Base-by-base conservation (phyloP, 37 sponge, comb jelly and placozoan genomes). In the Corticium candelabrum region DNA sequence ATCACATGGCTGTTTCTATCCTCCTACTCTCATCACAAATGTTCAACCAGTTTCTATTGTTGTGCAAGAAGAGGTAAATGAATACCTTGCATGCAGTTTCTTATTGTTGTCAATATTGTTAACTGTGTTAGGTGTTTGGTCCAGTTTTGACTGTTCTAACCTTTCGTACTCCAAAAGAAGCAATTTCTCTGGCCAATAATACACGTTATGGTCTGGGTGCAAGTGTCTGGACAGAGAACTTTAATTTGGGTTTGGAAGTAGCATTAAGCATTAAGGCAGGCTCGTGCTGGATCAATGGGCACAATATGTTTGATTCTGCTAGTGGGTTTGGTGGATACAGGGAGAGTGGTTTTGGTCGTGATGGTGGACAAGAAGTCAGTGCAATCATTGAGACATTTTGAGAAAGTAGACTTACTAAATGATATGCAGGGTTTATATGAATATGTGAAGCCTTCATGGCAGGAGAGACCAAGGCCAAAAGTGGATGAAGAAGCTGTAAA, bases 111-210 rank as follows among this genome's bases (percentile, higher is more conserved):
- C 4, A 4, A 27, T 15, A 34, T 4, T 74, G 21, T 35, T 41
- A 34, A 15, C 36, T 76, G 68, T 32, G 30, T 2, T 80, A 92
- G 93, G 83, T 94, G 37, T 90, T 96, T 84, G 97, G 97, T 11
- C 97, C 97, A 30, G 94, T 96, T 29, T 81, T 96, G 41, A 79
- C 84, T 4, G 94, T 96, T 37, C 78, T 93, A 31, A 85, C 91
- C 0, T 96, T 96, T 79, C 62, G 97, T 1, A 96, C 97, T 3
- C 82, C 97, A 37, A 96, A 96, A 80, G 97, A 96, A 68, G 97
- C 91, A 56, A 87, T 93, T 37, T 89, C 97, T 34, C 82, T 96
- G 34, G 87, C 95, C 41, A 96, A 96, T 82, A 93, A 96, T 88
- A 90, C 97, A 27, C 67, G 67, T 7, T 90, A 68, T 76, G 94